Base-by-base conservation (phyloP, 2,797 vertebrate genomes). In the Onychomys leucogaster region DNA sequence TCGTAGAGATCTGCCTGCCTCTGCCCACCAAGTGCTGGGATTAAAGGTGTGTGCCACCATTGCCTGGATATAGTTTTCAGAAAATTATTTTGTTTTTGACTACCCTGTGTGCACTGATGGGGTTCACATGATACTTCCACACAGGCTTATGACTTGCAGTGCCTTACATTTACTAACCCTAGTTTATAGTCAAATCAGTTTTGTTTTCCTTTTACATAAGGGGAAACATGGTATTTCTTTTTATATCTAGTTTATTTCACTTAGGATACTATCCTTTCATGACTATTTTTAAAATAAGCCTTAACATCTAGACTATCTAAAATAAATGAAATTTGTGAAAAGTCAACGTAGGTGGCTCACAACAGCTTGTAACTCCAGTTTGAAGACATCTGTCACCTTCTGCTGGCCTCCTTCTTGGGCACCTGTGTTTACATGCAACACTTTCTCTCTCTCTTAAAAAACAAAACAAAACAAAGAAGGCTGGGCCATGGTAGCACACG, bases 231-330 rank as follows among this genome's bases (percentile, higher is more conserved):
- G n/a, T 16, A 27, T 67, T 46, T 46, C 46, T 57, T 29, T 37
- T 52, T 69, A 19, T 59, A 29, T 25, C 17, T 16, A 17, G 86
- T 27, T 94, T 63, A 61, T 49, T 81, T 82, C n/a, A 65, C 41
- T 34, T 43, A 75, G 57, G 6, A 77, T 76, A 75, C 23, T 75
- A 61, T 32, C 10, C 52, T n/a, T 57, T n/a, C 12, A 7, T 63
- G 43, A 37, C n/a, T 59, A 77, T 63, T 94, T 46, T 37, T 2
- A 86, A 88, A 82, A 86, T 61, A 93, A 59, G 52, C 16, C 52
- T 67, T 91, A 89, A 76, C 14, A 92, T 32, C 52, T 76, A 95
- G 6, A 94, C 86, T 77, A 82, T 37, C 57, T 23, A 89, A 95
- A 89, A 83, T 67, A 41, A 84, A 41, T 49, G 82, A 46, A 76